Evolutionary conservation across 2,888 invertebrate species (phyloP).

Genomic region (Trichogramma evanescens): DNA sequence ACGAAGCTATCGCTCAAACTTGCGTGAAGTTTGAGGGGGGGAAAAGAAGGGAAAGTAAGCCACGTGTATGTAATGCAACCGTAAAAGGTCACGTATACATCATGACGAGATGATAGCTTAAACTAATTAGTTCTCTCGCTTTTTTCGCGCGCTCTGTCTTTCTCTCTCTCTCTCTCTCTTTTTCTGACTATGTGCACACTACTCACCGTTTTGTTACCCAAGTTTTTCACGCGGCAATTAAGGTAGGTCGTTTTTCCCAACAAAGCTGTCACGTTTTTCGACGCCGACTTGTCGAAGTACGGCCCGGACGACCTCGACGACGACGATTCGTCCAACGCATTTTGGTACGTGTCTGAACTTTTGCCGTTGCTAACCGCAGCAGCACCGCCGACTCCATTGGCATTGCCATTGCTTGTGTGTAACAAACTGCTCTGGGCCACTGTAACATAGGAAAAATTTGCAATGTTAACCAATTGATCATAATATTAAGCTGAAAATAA

Average conservation of each 20-base stretch:
- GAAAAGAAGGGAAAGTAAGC: too few relatives aligned
- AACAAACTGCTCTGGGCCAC: constrained; percentile 36
- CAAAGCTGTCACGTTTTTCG: constrained; percentile 74
- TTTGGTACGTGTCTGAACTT: constrained; percentile 45
- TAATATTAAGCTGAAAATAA: too few relatives aligned
- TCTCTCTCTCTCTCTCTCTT: neutral
- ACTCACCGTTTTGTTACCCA: constrained; percentile 86
- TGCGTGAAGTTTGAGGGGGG: too few relatives aligned
- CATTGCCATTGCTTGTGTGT: constrained; percentile 26
- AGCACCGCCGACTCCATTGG: constrained; percentile 34
- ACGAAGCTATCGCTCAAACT: too few relatives aligned
- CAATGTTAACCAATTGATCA: too few relatives aligned
- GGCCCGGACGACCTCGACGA: constrained; percentile 63
- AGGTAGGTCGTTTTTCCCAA: constrained; percentile 85
- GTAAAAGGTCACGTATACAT: too few relatives aligned
- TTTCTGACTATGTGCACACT: neutral
- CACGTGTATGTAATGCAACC: too few relatives aligned
- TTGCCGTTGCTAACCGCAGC: constrained; percentile 35
- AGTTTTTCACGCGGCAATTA: constrained; percentile 82
- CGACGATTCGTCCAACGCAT: constrained; percentile 48
- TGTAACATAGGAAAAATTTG: constrained; percentile 27
- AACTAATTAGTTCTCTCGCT: too few relatives aligned
- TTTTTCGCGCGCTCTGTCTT: too few relatives aligned
- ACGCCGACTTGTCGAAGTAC: constrained; percentile 67
- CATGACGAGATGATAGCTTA: too few relatives aligned